These are phyloP conservation scores for Alentia gelatinosa DNA, from an alignment of 2,888 invertebrate species.

Conservation along the genomic window DNA sequence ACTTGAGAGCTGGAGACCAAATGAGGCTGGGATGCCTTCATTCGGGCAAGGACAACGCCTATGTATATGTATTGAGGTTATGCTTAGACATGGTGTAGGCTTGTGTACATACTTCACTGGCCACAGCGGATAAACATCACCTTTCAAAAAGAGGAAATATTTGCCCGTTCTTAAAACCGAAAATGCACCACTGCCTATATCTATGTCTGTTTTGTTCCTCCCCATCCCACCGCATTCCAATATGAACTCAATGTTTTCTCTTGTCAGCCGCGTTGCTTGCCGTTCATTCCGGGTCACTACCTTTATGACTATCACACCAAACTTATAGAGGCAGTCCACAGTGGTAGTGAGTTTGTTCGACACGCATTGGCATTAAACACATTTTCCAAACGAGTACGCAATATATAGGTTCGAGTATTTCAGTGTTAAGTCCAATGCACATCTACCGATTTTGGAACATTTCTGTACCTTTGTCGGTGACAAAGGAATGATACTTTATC, in stretches of 20 bases:
- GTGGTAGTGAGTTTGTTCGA: neutral
- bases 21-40: neutral
- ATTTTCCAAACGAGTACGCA: neutral
- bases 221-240: neutral
- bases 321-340: neutral
- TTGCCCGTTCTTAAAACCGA: slow-evolving; percentile 14
- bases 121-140: slow-evolving; percentile 27
- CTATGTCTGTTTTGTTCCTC: neutral
- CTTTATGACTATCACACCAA: neutral
- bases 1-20: neutral
- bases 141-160: neutral
- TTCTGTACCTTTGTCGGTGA: too few relatives aligned
- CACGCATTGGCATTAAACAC: neutral
- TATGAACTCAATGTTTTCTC: neutral
- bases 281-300: neutral
- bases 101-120: slow-evolving; percentile 36
- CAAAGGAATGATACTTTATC: too few relatives aligned
- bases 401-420: neutral
- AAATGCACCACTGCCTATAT: slow-evolving; percentile 13
- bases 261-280: neutral
- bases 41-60: neutral
- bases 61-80: slow-evolving; percentile 37
- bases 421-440: too few relatives aligned
- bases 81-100: neutral
- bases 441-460: too few relatives aligned